A percentile compares a stretch with the other conserved stretches of the same genome.
Conservation (phyloP, 2,797 vertebrate species). For the Poecilia picta region DNA sequence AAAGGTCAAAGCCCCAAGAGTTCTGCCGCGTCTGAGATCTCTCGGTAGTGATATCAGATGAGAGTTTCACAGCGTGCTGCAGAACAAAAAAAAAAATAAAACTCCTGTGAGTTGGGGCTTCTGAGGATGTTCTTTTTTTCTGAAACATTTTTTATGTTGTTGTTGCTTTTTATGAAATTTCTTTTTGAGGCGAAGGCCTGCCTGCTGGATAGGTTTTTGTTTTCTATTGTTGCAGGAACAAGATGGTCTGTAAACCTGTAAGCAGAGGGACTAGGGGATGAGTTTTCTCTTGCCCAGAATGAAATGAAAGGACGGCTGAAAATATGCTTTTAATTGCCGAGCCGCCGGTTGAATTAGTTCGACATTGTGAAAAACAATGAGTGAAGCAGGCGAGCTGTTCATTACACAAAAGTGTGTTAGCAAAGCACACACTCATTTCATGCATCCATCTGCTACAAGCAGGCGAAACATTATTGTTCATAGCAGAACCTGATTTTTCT, state of each 20-base stretch:
- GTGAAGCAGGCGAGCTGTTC: not conserved
- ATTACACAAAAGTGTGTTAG: not conserved
- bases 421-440: not conserved
- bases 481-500: not conserved
- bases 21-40: slow-evolving; percentile 11
- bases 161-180: not conserved
- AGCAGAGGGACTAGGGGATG: not conserved
- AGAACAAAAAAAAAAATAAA: slow-evolving; percentile 11
- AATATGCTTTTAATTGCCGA: not conserved
- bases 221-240: not conserved
- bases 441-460: not conserved
- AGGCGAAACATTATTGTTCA: not conserved
- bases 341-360: not conserved
- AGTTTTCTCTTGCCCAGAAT: not conserved
- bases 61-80: slow-evolving; percentile 32
- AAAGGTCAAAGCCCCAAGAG: slow-evolving; percentile 32
- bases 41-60: slow-evolving; percentile 28
- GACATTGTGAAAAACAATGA: not conserved
- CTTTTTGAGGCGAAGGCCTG: not conserved
- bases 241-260: not conserved
- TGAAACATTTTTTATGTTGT: not conserved
- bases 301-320: not conserved
- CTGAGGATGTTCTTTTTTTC: not conserved
- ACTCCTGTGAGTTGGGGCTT: not conserved
- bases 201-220: not conserved